Evolutionary conservation across 2,113 vertebrate species (phyloP).

Genomic region (Mesoclemmys tuberculata): DNA sequence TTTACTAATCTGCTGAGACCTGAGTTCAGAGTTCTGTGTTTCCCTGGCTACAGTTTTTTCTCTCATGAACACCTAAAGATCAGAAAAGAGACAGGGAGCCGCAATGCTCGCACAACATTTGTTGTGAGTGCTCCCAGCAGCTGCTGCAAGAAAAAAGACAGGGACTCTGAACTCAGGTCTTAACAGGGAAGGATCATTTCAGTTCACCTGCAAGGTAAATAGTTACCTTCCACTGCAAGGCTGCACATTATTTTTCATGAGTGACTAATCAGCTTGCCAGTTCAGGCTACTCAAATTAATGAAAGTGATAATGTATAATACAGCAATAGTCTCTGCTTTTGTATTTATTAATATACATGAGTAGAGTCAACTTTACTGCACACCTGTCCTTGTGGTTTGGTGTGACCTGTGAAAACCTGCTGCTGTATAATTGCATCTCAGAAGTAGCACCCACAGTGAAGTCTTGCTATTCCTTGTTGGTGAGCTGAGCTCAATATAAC

Average conservation of each 20-base stretch:
- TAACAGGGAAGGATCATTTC: not conserved
- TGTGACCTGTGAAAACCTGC: constrained; percentile 52
- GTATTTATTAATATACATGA: constrained; percentile 70
- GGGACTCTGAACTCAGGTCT: not conserved
- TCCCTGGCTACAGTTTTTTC: not conserved
- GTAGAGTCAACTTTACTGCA: constrained; percentile 26
- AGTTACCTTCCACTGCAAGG: constrained; percentile 23
- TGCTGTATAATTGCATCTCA: constrained; percentile 29
- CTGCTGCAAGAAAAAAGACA: not conserved
- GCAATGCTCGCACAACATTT: not conserved
- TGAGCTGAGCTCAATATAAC: constrained; percentile 17
- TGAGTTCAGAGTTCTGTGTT: not conserved
- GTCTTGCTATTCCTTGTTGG: constrained; percentile 35
- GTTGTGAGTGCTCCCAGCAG: not conserved
- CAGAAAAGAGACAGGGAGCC: not conserved
- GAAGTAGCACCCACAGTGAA: not conserved
- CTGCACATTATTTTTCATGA: constrained; percentile 52
- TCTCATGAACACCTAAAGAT: not conserved
- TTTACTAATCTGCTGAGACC: not conserved
- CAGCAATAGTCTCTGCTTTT: not conserved
- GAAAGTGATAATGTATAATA: constrained; percentile 42
- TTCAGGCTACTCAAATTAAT: constrained; percentile 74
- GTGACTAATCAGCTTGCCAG: constrained; percentile 37
- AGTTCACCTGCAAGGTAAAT: constrained; percentile 6
- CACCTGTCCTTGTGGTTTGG: constrained; percentile 52